These are phyloP conservation scores for Solea senegalensis DNA, from an alignment of 2,113 vertebrate species.

Conservation along the genomic window DNA sequence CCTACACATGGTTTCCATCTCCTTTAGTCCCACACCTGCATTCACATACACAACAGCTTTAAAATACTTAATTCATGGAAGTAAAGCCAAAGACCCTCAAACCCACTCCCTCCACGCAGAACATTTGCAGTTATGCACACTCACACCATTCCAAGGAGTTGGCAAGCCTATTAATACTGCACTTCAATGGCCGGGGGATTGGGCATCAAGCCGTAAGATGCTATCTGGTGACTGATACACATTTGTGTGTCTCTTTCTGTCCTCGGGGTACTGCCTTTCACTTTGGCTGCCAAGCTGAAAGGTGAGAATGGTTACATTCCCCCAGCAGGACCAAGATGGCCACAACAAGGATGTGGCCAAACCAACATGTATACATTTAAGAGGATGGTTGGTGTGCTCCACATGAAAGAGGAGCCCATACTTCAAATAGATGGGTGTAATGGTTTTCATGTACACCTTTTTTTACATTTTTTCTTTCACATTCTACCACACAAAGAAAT, in stretches of 20 bases:
- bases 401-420: background rate
- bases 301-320: conserved; percentile 64
- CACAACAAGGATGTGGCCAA: conserved; percentile 30
- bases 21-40: conserved; percentile 21
- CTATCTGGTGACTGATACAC: conserved; percentile 75
- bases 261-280: conserved; percentile 67
- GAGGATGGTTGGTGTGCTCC: background rate
- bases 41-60: conserved; percentile 24
- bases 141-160: conserved; percentile 78
- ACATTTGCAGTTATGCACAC: conserved; percentile 60
- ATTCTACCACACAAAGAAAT: background rate
- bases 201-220: conserved; percentile 71
- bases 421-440: background rate
- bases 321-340: conserved; percentile 44
- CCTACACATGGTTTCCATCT: background rate
- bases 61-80: conserved; percentile 43
- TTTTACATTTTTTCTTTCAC: background rate
- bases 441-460: background rate
- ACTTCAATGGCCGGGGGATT: conserved; percentile 72
- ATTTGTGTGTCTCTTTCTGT: conserved; percentile 74
- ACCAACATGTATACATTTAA: conserved; percentile 34
- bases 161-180: conserved; percentile 75
- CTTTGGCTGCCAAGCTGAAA: conserved; percentile 65
- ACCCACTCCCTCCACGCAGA: conserved; percentile 32
- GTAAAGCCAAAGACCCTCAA: conserved; percentile 22